Conservation (phyloP, 2,113 vertebrate species). For the Ammodytes dubius region DNA sequence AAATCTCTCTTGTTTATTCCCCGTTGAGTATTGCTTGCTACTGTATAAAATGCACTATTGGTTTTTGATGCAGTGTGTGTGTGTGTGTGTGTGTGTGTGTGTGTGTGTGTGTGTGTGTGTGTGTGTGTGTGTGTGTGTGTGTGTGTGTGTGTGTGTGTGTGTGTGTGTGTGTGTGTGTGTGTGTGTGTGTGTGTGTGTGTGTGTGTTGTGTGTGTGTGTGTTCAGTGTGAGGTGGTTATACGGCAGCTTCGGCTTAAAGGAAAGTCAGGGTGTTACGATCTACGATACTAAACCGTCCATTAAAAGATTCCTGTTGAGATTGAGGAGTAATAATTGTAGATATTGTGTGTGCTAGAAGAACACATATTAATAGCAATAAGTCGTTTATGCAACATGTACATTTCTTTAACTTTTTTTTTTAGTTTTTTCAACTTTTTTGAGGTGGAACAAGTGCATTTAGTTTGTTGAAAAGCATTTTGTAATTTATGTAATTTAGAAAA, state of each 20-base stretch:
- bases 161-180: neutral
- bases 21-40: conserved; percentile 18
- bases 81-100: conserved; percentile 18
- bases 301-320: conserved; percentile 7
- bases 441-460: conserved; percentile 7
- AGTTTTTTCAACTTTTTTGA: conserved; percentile 5
- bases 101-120: neutral
- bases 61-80: conserved; percentile 3
- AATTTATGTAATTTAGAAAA: neutral
- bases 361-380: conserved; percentile 49
- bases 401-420: neutral
- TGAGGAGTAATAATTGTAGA: neutral
- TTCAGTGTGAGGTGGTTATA: neutral
- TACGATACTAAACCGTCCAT: conserved; percentile 55
- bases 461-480: conserved; percentile 3
- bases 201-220: conserved; percentile 17
- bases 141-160: conserved; percentile 13
- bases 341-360: conserved; percentile 29
- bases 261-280: neutral
- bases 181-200: neutral
- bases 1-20: neutral
- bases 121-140: conserved; percentile 30
- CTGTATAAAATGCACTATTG: conserved; percentile 58
- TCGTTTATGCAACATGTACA: neutral
- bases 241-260: neutral